Evolutionary conservation across 2,888 invertebrate genomes (phyloP), one percentile per base, ranked within the genome.

Genomic region (Lasius fuliginosus): DNA sequence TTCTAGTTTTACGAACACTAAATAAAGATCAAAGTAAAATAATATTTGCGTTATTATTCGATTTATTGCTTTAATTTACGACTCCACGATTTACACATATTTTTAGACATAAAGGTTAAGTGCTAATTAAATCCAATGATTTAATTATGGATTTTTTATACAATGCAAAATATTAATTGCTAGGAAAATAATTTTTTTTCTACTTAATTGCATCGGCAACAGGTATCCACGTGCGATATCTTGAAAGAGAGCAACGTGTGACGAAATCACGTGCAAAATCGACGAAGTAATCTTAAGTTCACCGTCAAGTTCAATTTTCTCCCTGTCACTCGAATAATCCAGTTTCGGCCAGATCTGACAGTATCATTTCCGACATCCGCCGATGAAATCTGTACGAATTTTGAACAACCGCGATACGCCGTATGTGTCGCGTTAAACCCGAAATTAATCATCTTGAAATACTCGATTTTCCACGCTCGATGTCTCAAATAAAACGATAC

Each of bases 361-460:
- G 60, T 71, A 62, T 81, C 71, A 71, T 81, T 23, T 81, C 79
- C 46, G 71, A 12, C 60, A 88, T 79, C 69, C 85, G 64, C n/a
- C 64, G 68, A 69, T 76, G 33, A 58, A 60, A 85, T 84, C 84
- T 76, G 27, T 81, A 74, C 75, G 18, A 89, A 89, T 89, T 89
- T 89, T 89, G 85, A 81, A 46, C 18, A 58, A 79, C 2, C 71
- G 3, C 71, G 18, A 79, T 60, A 69, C 58, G 15, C 46, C 40
- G 58, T 46, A 79, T 33, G 60, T 30, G 15, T 23, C 60, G 27
- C 36, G 46, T 81, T 81, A 71, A 71, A 71, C 12, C 58, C 79
- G 79, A 81, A 73, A 81, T 79, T 71, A 60, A 60, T 71, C 79
- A 81, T 81, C 36, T 71, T 58, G 33, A 79, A 69, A 58, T 68